Conservation (phyloP, 2,888 invertebrate genomes). For the Merodon equestris region DNA sequence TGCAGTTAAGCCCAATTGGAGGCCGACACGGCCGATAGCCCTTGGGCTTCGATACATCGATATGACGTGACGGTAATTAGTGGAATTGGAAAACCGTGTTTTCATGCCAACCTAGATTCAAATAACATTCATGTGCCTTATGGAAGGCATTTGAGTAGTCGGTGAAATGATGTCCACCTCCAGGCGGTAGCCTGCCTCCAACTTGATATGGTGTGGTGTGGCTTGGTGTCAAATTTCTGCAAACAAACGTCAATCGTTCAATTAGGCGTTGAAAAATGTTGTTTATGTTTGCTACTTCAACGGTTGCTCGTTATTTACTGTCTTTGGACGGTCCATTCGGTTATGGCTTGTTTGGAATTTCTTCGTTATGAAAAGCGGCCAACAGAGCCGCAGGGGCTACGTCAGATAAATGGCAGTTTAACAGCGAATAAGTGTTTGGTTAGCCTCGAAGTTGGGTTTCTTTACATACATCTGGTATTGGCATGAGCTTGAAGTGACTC, state of each 20-base stretch:
- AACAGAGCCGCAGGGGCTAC: no score
- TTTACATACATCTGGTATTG: no score
- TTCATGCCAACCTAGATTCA: conserved; percentile 38
- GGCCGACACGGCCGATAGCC: conserved; percentile 2
- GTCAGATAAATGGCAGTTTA: no score
- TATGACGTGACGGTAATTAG: conserved; percentile 32
- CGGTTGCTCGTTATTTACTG: conserved; percentile 1
- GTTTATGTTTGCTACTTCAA: conserved; percentile 14
- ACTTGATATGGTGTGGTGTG: not conserved
- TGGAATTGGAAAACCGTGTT: conserved; percentile 42
- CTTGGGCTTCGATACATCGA: conserved; percentile 4
- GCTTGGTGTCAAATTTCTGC: conserved; percentile 38
- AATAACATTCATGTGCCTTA: no score
- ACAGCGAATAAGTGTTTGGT: no score
- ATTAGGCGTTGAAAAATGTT: conserved; percentile 4
- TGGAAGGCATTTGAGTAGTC: not conserved
- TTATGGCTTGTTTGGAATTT: conserved; percentile 19
- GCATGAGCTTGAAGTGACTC: no score
- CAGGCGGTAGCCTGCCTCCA: not conserved
- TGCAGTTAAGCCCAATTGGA: conserved; percentile 30
- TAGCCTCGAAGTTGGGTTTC: no score
- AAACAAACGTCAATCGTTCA: conserved; percentile 36
- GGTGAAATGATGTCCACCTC: conserved; percentile 12
- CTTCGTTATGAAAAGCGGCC: not conserved
- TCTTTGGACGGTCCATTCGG: no score